Evolutionary conservation across 1,140 invertebrate species (phyloP).

Genomic region (Polypedilum pembai): DNA sequence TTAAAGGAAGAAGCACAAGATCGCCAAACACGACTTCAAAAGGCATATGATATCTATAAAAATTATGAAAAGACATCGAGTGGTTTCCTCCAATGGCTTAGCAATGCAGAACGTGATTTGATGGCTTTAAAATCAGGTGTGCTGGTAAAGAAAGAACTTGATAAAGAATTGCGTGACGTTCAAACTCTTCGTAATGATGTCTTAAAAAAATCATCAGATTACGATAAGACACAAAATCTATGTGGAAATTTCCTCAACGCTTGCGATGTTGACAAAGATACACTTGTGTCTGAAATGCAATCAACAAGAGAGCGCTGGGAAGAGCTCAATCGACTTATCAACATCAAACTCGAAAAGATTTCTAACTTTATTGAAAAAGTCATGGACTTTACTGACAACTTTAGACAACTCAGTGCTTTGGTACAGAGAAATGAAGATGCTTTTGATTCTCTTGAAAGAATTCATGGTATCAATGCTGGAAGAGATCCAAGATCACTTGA

Average conservation of each 20-base stretch:
- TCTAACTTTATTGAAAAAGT: conserved; percentile 78
- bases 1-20: conserved; percentile 77
- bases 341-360: conserved; percentile 59
- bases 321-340: conserved; percentile 70
- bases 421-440: conserved; percentile 83
- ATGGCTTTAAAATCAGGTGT: conserved; percentile 65
- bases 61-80: conserved; percentile 82
- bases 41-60: conserved; percentile 83
- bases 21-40: conserved; percentile 74
- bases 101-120: conserved; percentile 77
- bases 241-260: conserved; percentile 74
- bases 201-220: conserved; percentile 83
- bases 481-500: conserved; percentile 76
- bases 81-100: conserved; percentile 79
- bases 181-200: conserved; percentile 87
- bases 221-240: conserved; percentile 43
- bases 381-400: conserved; percentile 75
- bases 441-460: conserved; percentile 69
- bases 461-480: conserved; percentile 60
- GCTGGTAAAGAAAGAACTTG: conserved; percentile 78
- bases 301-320: conserved; percentile 83
- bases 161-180: conserved; percentile 82
- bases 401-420: conserved; percentile 73
- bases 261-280: conserved; percentile 85
- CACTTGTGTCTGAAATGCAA: conserved; percentile 72